A percentile compares a stretch with the other conserved stretches of the same genome.
phyloP scores from a whole-genome alignment of 2,888 invertebrate genomes.

The Loripinus fragilis region DNA sequence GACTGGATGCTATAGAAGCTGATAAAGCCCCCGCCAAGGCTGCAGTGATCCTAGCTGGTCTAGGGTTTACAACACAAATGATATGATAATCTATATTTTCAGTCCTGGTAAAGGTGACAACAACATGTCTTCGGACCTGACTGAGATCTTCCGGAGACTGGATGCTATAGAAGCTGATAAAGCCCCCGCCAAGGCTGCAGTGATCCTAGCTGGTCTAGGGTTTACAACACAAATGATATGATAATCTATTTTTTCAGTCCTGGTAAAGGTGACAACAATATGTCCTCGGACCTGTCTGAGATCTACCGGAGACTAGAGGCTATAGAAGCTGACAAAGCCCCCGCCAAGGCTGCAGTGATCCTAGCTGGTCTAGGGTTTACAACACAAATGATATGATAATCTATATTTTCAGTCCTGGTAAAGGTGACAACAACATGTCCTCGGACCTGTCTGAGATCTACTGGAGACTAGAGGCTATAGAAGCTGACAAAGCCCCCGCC shows the following conservation, averaged over 20 bases:
- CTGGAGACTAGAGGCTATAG: conserved; percentile 92
- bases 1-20: too few species aligned
- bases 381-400: conserved; percentile 89
- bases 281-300: conserved; percentile 87
- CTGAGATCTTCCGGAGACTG: too few species aligned
- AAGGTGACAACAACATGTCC: conserved; percentile 63
- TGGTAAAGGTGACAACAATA: conserved; percentile 61
- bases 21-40: too few species aligned
- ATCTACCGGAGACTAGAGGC: too few species aligned
- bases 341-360: too few species aligned
- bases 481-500: conserved; percentile 98
- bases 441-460: conserved; percentile 91
- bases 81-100: conserved; percentile 90
- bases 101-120: conserved; percentile 69
- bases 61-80: conserved; percentile 96
- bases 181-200: conserved; percentile 95
- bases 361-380: conserved; percentile 98
- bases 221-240: conserved; percentile 94
- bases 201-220: conserved; percentile 97
- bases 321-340: conserved; percentile 98
- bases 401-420: conserved; percentile 62
- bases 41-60: conserved; percentile 95
- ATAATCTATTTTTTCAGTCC: conserved; percentile 86
- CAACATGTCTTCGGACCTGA: conserved; percentile 84
- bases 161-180: conserved; percentile 96